A percentile compares a stretch with the other conserved stretches of the same genome.
Evolutionary conservation across 2,888 invertebrate species (phyloP).

Genomic region (Drosophila subquinaria): DNA sequence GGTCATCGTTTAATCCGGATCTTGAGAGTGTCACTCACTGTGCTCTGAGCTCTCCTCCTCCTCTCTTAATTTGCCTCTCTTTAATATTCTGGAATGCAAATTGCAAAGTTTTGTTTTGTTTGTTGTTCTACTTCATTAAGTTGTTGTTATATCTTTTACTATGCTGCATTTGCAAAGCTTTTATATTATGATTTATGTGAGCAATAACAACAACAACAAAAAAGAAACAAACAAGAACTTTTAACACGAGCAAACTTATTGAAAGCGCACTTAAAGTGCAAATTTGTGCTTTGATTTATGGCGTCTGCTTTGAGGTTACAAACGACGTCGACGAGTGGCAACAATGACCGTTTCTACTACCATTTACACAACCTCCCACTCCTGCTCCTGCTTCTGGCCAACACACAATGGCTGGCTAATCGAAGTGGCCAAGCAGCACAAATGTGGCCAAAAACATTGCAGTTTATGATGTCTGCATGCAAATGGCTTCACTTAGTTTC

Average conservation of each 20-base stretch:
- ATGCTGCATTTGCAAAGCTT: conserved; percentile 32
- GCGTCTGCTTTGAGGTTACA: conserved; percentile 77
- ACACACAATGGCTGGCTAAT: conserved; percentile 65
- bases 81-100: conserved; percentile 25
- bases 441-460: conserved; percentile 50
- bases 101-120: conserved; percentile 43
- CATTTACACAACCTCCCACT: neutral
- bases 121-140: conserved; percentile 53
- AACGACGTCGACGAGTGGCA: conserved; percentile 54
- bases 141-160: conserved; percentile 28
- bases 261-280: conserved; percentile 76
- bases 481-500: conserved; percentile 60
- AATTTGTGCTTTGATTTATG: conserved; percentile 81
- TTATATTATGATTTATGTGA: conserved; percentile 68
- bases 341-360: conserved; percentile 60
- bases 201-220: conserved; percentile 10
- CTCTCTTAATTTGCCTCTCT: conserved; percentile 29
- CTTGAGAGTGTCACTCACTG: conserved; percentile 5
- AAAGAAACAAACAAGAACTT: conserved; percentile 9
- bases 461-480: conserved; percentile 77
- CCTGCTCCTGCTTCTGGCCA: conserved; percentile 5
- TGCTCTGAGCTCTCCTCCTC: neutral
- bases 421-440: conserved; percentile 52
- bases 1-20: conserved; percentile 23
- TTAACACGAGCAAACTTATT: conserved; percentile 57